phyloP scores from a whole-genome alignment of 2,113 vertebrate genomes.

The Lucifuga dentata region DNA sequence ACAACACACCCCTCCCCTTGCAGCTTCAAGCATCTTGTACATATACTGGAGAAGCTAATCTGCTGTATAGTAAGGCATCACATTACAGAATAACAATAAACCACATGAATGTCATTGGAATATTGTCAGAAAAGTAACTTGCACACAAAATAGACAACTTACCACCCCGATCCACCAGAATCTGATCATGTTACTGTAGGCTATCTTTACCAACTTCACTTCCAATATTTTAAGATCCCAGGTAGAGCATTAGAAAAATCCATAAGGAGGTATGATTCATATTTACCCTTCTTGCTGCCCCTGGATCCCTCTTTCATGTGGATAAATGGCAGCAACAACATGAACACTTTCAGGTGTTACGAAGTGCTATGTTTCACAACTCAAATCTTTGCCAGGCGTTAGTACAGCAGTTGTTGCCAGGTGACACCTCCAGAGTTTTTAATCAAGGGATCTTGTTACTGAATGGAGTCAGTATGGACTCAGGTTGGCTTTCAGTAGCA shows the following conservation, averaged over 20 bases:
- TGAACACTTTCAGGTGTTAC: conserved; percentile 1
- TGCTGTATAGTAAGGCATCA: neutral
- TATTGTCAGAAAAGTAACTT: too few relatives aligned
- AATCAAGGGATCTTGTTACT: conserved; percentile 47
- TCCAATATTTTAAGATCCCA: too few relatives aligned
- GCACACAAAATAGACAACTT: too few relatives aligned
- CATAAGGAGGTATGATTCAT: too few relatives aligned
- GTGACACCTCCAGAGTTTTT: conserved; percentile 45
- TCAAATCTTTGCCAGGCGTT: conserved; percentile 14
- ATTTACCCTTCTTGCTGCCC: neutral
- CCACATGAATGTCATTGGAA: neutral
- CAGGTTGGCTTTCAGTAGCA: neutral
- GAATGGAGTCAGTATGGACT: too few relatives aligned
- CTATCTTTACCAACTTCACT: too few relatives aligned
- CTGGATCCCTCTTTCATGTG: neutral
- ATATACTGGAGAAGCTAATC: neutral
- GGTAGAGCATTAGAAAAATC: neutral
- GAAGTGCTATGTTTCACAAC: conserved; percentile 4
- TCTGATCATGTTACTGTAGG: too few relatives aligned
- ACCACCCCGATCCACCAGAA: too few relatives aligned
- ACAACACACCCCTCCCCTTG: neutral
- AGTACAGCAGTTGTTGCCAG: conserved; percentile 60
- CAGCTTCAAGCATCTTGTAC: neutral
- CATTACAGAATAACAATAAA: neutral
- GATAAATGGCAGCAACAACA: conserved; percentile 3